Evolutionary conservation across 2,797 vertebrate genomes (phyloP).

Genomic region (Bovichtus variegatus): DNA sequence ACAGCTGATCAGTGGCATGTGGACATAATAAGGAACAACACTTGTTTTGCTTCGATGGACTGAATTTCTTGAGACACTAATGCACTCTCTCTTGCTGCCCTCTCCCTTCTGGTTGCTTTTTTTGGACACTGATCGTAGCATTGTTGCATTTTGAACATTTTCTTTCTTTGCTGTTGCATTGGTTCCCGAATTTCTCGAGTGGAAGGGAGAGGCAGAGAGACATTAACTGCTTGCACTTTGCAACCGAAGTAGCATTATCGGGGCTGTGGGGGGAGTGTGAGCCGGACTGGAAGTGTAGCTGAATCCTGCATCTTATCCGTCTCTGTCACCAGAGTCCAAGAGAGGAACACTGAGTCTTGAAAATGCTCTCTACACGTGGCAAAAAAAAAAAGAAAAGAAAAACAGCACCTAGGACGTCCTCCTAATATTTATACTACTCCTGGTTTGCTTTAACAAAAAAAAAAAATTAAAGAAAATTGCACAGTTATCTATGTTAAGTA

Average conservation of each 20-base stretch:
- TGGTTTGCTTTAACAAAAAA: slow-evolving; percentile 66
- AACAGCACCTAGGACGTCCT: slow-evolving; percentile 45
- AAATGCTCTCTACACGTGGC: slow-evolving; percentile 28
- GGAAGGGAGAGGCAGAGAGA: slow-evolving; percentile 72
- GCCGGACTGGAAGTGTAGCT: slow-evolving; percentile 9
- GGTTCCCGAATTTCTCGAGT: slow-evolving; percentile 47
- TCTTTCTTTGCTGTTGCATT: slow-evolving; percentile 59
- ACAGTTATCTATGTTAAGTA: slow-evolving; percentile 74
- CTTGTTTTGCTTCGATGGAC: slow-evolving; percentile 65
- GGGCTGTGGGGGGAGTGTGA: slow-evolving; percentile 18
- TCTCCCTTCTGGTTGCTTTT: slow-evolving; percentile 63
- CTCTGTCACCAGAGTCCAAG: neutral
- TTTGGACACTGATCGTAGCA: slow-evolving; percentile 47
- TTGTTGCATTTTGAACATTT: slow-evolving; percentile 52
- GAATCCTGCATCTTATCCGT: slow-evolving; percentile 26
- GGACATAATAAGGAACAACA: slow-evolving; percentile 49
- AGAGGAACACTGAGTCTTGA: slow-evolving; percentile 30
- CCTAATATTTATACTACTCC: slow-evolving; percentile 68
- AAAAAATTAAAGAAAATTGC: slow-evolving; percentile 67
- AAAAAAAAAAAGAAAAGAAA: neutral
- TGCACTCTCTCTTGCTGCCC: slow-evolving; percentile 78
- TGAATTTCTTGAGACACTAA: slow-evolving; percentile 71
- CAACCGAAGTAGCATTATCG: slow-evolving; percentile 77
- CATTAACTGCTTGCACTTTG: slow-evolving; percentile 86
- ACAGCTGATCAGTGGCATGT: slow-evolving; percentile 19